Evolutionary conservation across 2,888 invertebrate species (phyloP), one percentile per base, ranked within the genome.

Genomic region (Tupiocoris notatus): DNA sequence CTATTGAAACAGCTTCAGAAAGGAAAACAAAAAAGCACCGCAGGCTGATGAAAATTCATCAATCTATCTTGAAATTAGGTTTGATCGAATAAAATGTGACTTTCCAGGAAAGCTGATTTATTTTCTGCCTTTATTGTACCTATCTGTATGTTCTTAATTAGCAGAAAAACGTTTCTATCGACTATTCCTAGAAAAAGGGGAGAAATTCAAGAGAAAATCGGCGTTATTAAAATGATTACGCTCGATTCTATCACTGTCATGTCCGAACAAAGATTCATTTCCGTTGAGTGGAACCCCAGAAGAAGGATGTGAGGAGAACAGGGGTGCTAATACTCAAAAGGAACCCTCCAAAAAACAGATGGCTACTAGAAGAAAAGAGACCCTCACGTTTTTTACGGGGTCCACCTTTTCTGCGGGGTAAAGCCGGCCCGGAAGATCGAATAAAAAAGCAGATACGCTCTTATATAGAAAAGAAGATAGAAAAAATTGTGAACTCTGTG

Each of bases 301-400:
- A 63, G 63, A 54, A 59, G 64, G 24, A 75, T 20, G 58, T 66
- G 75, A 66, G 65, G 59, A 75, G 66, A 12, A 12, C 3, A 39
- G 39, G 39, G 66, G 75, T 61, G 58, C 66, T 75, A 75, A 75
- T 75, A 66, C 58, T 75, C 66, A 59, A 66, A 39, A 39, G 39
- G 66, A 75, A 73, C 73, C 77, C 77, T 78, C 78, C 39, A 79
- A 79, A 79, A 79, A 79, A 79, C 77, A 77, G 78, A 77, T 78
- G 77, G 79, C 78, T 78, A 78, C 77, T 78, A 77, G 75, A 73
- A 62, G 39, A 62, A n/a, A 65, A 25, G 65, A 17, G 66, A 59
- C n/a, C 70, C 23, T 16, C 58, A 70, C 20, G 22, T 70, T 70
- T 70, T 70, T 59, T 73, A 20, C 21, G 57, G 74, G 74, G 64